These are phyloP conservation scores for Heliconius aoede DNA, from an alignment of 2,888 invertebrate species.

Conservation along the genomic window DNA sequence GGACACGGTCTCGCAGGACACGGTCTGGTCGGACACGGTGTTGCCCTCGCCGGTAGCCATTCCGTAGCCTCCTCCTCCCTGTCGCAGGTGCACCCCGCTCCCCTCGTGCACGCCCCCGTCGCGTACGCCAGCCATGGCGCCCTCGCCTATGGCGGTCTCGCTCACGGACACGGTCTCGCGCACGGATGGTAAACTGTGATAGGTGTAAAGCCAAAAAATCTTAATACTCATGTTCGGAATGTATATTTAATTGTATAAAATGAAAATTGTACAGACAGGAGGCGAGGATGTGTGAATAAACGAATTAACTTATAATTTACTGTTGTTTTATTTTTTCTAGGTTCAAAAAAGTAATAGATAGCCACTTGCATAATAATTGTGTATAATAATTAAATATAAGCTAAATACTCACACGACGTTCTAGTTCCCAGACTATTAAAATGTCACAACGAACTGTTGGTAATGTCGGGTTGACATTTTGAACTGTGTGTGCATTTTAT, in stretches of 20 bases:
- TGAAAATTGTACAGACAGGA: conserved; percentile 63
- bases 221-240: conserved; percentile 77
- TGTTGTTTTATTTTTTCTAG: conserved; percentile 40
- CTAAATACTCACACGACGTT: conserved; percentile 40
- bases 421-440: conserved; percentile 43
- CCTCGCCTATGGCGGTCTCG: conserved; percentile 51
- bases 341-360: conserved; percentile 37
- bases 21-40: conserved; percentile 59
- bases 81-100: conserved; percentile 72
- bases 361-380: conserved; percentile 28
- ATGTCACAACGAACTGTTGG: conserved; percentile 41
- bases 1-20: conserved; percentile 54
- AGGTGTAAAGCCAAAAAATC: conserved; percentile 69
- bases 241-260: conserved; percentile 71
- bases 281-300: conserved; percentile 82
- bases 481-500: conserved; percentile 18
- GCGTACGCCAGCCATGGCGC: conserved; percentile 56
- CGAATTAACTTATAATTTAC: conserved; percentile 57
- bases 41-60: conserved; percentile 60
- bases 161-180: conserved; percentile 56
- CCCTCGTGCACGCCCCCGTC: conserved; percentile 61
- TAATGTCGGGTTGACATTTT: conserved; percentile 42
- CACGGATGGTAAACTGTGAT: conserved; percentile 81
- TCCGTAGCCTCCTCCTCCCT: conserved; percentile 70
- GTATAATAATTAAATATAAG: conserved; percentile 25